These are phyloP conservation scores for Euphydryas editha DNA, from an alignment of 2,888 invertebrate genomes.

Conservation along the genomic window DNA sequence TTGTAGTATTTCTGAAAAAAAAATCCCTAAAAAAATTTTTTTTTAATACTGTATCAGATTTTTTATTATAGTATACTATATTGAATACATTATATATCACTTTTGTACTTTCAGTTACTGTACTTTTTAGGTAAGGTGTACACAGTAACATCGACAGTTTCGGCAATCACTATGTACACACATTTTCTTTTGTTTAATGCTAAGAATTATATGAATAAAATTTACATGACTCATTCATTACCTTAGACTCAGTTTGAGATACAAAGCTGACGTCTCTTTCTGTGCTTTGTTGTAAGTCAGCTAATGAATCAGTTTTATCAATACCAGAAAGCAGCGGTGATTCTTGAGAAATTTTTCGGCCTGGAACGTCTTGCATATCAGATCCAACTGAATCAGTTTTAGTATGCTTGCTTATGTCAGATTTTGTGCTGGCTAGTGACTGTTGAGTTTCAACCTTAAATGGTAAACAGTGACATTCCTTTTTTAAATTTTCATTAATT, in stretches of 20 bases:
- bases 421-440: slow-evolving; percentile 68
- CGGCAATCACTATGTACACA: too few species aligned
- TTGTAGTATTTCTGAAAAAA: too few species aligned
- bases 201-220: not conserved
- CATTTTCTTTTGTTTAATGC: not conserved
- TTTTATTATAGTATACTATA: too few species aligned
- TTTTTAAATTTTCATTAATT: too few species aligned
- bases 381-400: slow-evolving; percentile 77
- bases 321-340: slow-evolving; percentile 68
- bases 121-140: too few species aligned
- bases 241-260: slow-evolving; percentile 81
- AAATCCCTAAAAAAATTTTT: too few species aligned
- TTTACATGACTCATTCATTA: slow-evolving; percentile 42
- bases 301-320: slow-evolving; percentile 76
- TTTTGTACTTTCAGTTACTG: too few species aligned
- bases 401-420: slow-evolving; percentile 71
- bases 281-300: slow-evolving; percentile 77
- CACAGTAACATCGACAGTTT: too few species aligned
- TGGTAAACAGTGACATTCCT: not conserved
- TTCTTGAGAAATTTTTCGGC: slow-evolving; percentile 69
- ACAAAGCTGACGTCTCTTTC: slow-evolving; percentile 78
- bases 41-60: too few species aligned
- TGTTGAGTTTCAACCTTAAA: slow-evolving; percentile 69
- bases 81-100: too few species aligned
- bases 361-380: slow-evolving; percentile 64